Base-by-base conservation (phyloP, 2,113 vertebrate species). In the Thomomys bottae region DNA sequence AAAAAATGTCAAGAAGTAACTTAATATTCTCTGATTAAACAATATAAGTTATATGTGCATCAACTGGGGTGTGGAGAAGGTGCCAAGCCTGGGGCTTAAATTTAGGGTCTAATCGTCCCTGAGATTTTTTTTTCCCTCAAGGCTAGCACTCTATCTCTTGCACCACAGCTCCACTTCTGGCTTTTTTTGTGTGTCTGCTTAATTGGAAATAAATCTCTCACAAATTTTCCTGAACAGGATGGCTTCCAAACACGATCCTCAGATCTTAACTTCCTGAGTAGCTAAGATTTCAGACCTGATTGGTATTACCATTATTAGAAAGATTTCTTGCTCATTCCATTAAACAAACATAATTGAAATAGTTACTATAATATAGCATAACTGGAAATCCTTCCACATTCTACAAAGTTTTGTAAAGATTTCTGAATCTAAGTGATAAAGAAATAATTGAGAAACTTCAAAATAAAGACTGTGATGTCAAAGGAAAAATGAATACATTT, bases 401-500 rank as follows among this genome's bases (percentile, higher is more conserved):
- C 40, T 75, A 87, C 4, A 91, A n/a, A 77, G 66, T 78, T 88
- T 80, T 88, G 1, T 80, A 85, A 86, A 85, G 76, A 9, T 12
- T 76, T 77, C 1, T 21, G 6, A 91, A 90, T 89, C 21, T 89
- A 80, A 75, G 3, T 82, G 40, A 89, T 92, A 84, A 80, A 93
- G 21, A 88, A 89, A 59, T 34, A 87, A 81, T 32, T 90, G 90
- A 94, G 26, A 83, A 90, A 84, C 21, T 90, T 93, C 10, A 75
- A 84, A 89, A 36, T 81, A 63, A 5, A 85, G 8, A 34, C 1
- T 88, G 7, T 61, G 2, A 81, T 45, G 89, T 63, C 59, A 88
- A 90, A 87, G 8, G 42, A 32, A 87, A 84, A 49, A 21, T 5
- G n/a, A 38, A 10, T 8, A 30, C 3, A 24, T 4, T 5, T 54